These are phyloP conservation scores for Aphodius sticticus DNA, from an alignment of 2,888 invertebrate species.

Conservation along the genomic window DNA sequence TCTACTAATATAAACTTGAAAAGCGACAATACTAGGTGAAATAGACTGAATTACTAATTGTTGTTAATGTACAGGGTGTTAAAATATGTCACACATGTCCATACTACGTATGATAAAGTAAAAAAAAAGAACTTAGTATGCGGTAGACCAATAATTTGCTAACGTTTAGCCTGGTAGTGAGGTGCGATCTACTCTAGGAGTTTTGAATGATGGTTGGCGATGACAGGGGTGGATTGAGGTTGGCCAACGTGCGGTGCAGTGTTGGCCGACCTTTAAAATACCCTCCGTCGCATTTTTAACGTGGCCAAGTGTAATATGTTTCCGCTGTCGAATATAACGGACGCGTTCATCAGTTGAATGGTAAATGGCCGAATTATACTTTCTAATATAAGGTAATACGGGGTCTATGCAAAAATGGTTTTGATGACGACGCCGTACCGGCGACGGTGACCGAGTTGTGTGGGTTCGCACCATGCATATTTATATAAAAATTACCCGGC, in stretches of 20 bases:
- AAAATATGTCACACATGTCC: too few relatives aligned
- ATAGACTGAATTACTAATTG: too few relatives aligned
- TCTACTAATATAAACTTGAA: too few relatives aligned
- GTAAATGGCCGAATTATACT: slow-evolving; percentile 52
- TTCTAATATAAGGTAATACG: slow-evolving; percentile 52
- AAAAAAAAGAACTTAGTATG: too few relatives aligned
- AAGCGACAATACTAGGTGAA: too few relatives aligned
- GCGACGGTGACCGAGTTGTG: slow-evolving; percentile 36
- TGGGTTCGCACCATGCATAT: slow-evolving; percentile 50
- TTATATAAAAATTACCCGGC: slow-evolving; percentile 50
- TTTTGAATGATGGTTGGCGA: background rate
- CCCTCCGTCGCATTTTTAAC: background rate
- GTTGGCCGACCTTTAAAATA: background rate
- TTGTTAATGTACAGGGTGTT: too few relatives aligned
- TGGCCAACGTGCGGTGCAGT: background rate
- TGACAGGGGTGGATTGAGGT: background rate
- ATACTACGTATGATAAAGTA: too few relatives aligned
- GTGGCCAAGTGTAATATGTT: slow-evolving; percentile 31
- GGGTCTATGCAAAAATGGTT: slow-evolving; percentile 44
- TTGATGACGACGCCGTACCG: slow-evolving; percentile 39
- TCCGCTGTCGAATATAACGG: slow-evolving; percentile 36
- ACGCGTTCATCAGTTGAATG: slow-evolving; percentile 46
- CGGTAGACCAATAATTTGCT: background rate
- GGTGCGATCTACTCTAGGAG: background rate
- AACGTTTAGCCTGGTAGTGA: background rate